Evolutionary conservation across 2,113 vertebrate genomes (phyloP).

Genomic region (Hiodon alosoides): DNA sequence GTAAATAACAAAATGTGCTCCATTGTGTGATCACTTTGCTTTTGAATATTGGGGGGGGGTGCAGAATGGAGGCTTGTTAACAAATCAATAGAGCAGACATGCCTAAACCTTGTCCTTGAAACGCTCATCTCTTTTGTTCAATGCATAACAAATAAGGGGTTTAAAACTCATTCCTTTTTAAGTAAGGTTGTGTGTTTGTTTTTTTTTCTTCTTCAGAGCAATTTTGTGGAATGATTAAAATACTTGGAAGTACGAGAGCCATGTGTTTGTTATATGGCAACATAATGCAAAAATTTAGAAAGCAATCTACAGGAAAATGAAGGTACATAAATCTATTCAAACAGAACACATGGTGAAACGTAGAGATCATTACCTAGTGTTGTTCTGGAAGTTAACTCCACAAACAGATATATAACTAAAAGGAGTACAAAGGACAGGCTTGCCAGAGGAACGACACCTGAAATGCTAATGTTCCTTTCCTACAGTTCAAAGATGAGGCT

Average conservation of each 20-base stretch:
- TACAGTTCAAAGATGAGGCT: constrained; percentile 5
- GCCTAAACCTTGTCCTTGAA: constrained; percentile 57
- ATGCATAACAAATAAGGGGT: constrained; percentile 48
- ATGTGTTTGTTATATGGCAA: constrained; percentile 24
- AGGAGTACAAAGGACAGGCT: neutral
- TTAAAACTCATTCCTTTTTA: neutral
- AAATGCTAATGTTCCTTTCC: constrained; percentile 5
- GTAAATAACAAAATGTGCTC: constrained; percentile 55
- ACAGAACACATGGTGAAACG: constrained; percentile 43
- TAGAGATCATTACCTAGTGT: constrained; percentile 36
- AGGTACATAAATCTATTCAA: constrained; percentile 27
- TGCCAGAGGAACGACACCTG: neutral
- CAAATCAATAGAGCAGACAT: constrained; percentile 62
- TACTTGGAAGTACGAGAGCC: constrained; percentile 26
- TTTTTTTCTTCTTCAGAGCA: constrained; percentile 19
- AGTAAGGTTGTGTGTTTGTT: neutral
- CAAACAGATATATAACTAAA: constrained; percentile 34
- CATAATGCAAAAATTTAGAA: constrained; percentile 24
- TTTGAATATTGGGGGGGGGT: constrained; percentile 47
- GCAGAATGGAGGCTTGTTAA: constrained; percentile 59
- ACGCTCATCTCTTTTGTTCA: constrained; percentile 50
- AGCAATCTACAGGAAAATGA: constrained; percentile 31
- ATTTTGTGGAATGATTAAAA: constrained; percentile 47
- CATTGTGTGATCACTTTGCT: constrained; percentile 50
- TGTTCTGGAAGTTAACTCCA: constrained; percentile 23